Evolutionary conservation across 2,797 vertebrate species (phyloP), one percentile per base, ranked within the genome.

Genomic region (Neostethus bicornis): DNA sequence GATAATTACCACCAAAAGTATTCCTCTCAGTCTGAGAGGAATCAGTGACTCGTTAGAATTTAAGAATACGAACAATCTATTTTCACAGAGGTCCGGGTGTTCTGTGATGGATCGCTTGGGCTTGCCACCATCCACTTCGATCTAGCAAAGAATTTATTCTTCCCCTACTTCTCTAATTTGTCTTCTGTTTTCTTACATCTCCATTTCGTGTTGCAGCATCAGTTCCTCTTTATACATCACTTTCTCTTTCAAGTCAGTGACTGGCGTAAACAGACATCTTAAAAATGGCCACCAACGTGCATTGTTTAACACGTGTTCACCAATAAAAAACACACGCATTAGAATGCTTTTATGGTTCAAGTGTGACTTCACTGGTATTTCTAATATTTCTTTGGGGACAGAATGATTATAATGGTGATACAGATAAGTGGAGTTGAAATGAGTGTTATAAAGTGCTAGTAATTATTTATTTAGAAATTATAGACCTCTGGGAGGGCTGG

Each of bases 381-480:
- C 31, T 14, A 29, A 20, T 57, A 51, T 58, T 49, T 50, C 60
- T 66, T 19, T n/a, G 45, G 34, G 5, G 6, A 25, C 44, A 28
- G 21, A 54, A 37, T 54, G 42, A 64, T 66, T 21, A 43, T 39
- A 63, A 34, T 45, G 68, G 32, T 54, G 48, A 58, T 44, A 19
- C 29, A 69, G 25, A 77, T 42, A 34, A 34, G 23, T 21, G 42
- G 44, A 52, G 48, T 35, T 43, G 58, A 61, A 69, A 67, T 62
- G 42, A 69, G 51, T 56, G 31, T 62, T 66, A 35, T n/a, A 47
- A 39, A 12, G 56, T 63, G 56, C 51, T 66, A 79, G 37, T 56
- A 61, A 34, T 88, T 89, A 89, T 88, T 89, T 86, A 88, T 89
- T 86, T 87, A 70, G 61, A 86, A 90, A 90, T 83, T 78, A 83